Conservation (phyloP, 2,888 invertebrate genomes). For the Malacosoma neustria region DNA sequence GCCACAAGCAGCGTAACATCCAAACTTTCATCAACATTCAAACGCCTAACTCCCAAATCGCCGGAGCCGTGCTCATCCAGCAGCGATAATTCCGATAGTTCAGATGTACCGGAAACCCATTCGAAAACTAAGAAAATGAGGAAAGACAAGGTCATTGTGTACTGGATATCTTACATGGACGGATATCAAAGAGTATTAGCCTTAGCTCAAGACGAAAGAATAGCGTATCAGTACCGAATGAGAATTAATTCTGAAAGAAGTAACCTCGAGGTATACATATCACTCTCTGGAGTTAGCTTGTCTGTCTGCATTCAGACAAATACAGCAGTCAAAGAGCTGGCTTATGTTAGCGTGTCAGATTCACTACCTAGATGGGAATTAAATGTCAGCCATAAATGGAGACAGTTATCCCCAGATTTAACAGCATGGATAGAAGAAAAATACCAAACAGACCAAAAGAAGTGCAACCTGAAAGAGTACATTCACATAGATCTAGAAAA, state of each 20-base stretch:
- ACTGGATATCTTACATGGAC: conserved; percentile 87
- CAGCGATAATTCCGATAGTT: conserved; percentile 74
- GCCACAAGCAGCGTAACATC: conserved; percentile 66
- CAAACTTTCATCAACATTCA: conserved; percentile 70
- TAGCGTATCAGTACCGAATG: conserved; percentile 76
- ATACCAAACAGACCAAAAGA: conserved; percentile 79
- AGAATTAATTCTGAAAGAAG: conserved; percentile 80
- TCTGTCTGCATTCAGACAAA: conserved; percentile 68
- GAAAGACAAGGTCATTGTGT: conserved; percentile 84
- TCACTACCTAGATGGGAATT: conserved; percentile 88
- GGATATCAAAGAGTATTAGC: conserved; percentile 83
- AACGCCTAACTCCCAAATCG: conserved; percentile 65
- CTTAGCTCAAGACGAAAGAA: conserved; percentile 83
- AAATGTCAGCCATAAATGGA: conserved; percentile 86
- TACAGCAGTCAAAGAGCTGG: conserved; percentile 75
- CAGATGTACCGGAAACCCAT: conserved; percentile 58
- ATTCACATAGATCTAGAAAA: conserved; percentile 86
- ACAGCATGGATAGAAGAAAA: conserved; percentile 89
- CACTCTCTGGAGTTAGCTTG: conserved; percentile 80
- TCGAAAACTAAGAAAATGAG: conserved; percentile 76
- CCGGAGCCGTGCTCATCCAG: conserved; percentile 74
- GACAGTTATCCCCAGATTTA: conserved; percentile 82
- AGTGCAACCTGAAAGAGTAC: conserved; percentile 85
- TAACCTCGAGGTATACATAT: conserved; percentile 79
- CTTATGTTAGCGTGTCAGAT: conserved; percentile 79